phyloP scores from a whole-genome alignment of 2,113 vertebrate genomes.

The Sinocyclocheilus anophthalmus region DNA sequence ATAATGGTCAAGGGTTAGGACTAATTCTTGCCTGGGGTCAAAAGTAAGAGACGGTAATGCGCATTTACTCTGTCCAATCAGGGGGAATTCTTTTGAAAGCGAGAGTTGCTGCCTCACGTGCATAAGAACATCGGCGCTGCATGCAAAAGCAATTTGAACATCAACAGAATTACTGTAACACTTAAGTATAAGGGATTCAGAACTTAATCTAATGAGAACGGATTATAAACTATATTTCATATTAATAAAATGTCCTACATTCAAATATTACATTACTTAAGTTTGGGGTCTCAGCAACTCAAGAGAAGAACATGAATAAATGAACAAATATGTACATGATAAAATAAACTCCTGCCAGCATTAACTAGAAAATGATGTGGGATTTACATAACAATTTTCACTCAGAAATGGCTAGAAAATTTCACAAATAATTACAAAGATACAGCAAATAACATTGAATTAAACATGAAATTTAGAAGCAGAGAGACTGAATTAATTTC shows the following conservation, averaged over 20 bases:
- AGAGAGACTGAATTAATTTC: too few relatives aligned
- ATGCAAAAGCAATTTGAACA: neutral
- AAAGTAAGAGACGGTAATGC: slow-evolving; percentile 36
- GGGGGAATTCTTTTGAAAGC: slow-evolving; percentile 19
- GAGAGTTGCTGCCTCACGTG: neutral
- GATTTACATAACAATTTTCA: too few relatives aligned
- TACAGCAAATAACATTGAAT: too few relatives aligned
- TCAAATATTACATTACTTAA: neutral
- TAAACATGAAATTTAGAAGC: too few relatives aligned
- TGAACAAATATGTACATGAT: too few relatives aligned
- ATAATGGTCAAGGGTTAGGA: slow-evolving; percentile 28
- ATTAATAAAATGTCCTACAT: neutral
- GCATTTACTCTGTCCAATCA: slow-evolving; percentile 3
- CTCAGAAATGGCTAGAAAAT: too few relatives aligned
- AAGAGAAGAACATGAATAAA: neutral
- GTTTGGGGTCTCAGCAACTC: neutral
- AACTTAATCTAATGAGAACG: neutral
- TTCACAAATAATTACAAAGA: too few relatives aligned
- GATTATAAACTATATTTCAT: neutral
- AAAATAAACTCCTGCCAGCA: too few relatives aligned
- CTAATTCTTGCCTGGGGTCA: slow-evolving; percentile 13
- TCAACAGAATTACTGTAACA: neutral
- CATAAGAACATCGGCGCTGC: neutral
- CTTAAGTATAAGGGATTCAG: neutral
- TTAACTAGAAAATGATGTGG: neutral